phyloP scores from a whole-genome alignment of 2,888 invertebrate species.

The Nysson spinosus region DNA sequence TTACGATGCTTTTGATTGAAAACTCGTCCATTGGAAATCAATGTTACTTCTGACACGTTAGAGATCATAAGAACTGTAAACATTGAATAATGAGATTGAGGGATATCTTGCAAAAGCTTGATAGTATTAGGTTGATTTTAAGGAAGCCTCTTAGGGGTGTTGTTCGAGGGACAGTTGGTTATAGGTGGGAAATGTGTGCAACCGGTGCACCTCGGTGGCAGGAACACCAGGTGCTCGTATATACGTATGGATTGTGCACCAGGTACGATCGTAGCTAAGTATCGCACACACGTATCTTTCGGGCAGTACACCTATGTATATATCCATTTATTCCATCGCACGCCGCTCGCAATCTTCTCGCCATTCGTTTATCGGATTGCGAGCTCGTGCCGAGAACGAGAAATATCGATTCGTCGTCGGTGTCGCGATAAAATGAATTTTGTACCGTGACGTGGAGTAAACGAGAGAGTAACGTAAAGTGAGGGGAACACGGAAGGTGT shows the following conservation, averaged over 20 bases:
- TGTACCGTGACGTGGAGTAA: constrained; percentile 40
- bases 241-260: background rate
- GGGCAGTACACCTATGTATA: constrained; percentile 26
- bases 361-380: constrained; percentile 59
- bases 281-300: constrained; percentile 23
- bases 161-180: background rate
- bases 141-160: background rate
- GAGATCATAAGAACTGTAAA: no score
- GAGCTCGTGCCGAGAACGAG: constrained; percentile 47
- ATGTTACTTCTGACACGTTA: no score
- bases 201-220: constrained; percentile 6
- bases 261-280: constrained; percentile 12
- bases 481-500: background rate
- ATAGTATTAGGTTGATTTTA: no score
- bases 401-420: constrained; percentile 55
- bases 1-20: no score
- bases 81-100: no score
- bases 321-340: constrained; percentile 48
- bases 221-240: constrained; percentile 21
- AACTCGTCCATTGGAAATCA: no score
- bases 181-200: constrained; percentile 7
- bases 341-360: constrained; percentile 55
- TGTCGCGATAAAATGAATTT: constrained; percentile 61
- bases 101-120: no score
- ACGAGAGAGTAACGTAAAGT: constrained; percentile 15